These are phyloP conservation scores for Tholera decimalis DNA, from an alignment of 2,888 invertebrate species.

Conservation along the genomic window DNA sequence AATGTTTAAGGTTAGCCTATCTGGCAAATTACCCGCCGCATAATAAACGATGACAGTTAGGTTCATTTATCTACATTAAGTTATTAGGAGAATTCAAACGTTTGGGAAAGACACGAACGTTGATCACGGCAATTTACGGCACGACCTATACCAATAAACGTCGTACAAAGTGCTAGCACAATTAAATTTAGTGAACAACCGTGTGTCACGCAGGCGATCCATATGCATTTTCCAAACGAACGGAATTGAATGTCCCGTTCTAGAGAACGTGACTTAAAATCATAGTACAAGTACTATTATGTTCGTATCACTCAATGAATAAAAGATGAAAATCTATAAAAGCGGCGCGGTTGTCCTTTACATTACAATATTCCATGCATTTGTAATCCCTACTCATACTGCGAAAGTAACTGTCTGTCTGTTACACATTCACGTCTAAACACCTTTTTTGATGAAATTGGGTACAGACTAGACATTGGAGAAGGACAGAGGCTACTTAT, in stretches of 20 bases:
- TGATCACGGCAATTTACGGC: slow-evolving; percentile 49
- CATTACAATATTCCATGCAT: slow-evolving; percentile 40
- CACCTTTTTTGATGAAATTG: no score
- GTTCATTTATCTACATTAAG: slow-evolving; percentile 47
- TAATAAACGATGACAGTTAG: slow-evolving; percentile 42
- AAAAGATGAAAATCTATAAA: slow-evolving; percentile 42
- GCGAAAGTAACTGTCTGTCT: no score
- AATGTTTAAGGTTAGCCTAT: slow-evolving; percentile 28
- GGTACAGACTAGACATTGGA: no score
- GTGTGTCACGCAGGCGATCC: slow-evolving; percentile 17
- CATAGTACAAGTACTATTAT: slow-evolving; percentile 20
- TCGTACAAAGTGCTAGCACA: slow-evolving; percentile 4
- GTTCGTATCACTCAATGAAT: slow-evolving; percentile 26
- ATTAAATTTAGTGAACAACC: slow-evolving; percentile 27
- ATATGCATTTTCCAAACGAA: slow-evolving; percentile 32
- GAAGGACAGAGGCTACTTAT: no score
- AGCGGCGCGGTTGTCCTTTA: slow-evolving; percentile 6
- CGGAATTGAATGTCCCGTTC: slow-evolving; percentile 14
- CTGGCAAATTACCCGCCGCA: slow-evolving; percentile 34
- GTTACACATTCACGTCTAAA: no score
- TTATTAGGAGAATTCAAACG: slow-evolving; percentile 45
- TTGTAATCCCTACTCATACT: no score
- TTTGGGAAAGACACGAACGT: slow-evolving; percentile 51
- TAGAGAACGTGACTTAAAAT: slow-evolving; percentile 42
- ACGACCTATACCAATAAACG: slow-evolving; percentile 21